Conservation (phyloP, 2,888 invertebrate species). For the Sceliomorpha sp. region DNA sequence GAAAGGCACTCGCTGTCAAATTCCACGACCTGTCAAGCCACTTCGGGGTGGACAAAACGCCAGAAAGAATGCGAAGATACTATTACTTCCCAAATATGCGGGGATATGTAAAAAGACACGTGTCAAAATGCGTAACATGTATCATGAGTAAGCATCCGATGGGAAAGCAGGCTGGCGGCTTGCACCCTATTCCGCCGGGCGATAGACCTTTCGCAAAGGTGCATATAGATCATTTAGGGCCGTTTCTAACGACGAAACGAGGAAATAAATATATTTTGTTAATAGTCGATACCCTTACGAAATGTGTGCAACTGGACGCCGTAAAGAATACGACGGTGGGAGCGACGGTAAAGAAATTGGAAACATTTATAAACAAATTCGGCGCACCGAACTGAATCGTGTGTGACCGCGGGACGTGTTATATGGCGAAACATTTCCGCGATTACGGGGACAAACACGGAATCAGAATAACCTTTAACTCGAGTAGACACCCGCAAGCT, state of each 20-base stretch:
- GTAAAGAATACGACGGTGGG: not conserved
- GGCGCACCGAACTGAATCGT: not conserved
- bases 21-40: no score
- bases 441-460: slow-evolving; percentile 2
- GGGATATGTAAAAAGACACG: no score
- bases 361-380: not conserved
- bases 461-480: slow-evolving; percentile 1
- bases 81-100: slow-evolving; percentile 6
- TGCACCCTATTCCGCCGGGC: no score
- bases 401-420: slow-evolving; percentile 3
- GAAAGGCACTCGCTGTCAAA: no score
- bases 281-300: slow-evolving; percentile 1
- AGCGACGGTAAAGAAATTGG: no score
- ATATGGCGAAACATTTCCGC: not conserved
- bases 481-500: slow-evolving; percentile 15
- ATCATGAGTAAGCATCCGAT: not conserved
- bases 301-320: not conserved
- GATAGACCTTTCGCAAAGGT: no score
- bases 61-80: no score
- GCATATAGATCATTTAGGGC: no score
- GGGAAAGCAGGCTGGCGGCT: no score
- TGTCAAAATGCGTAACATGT: not conserved
- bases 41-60: no score
- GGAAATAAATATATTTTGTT: slow-evolving; percentile 1
- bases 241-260: not conserved